Percentiles rank a stretch among this genome's conserved stretches.
These are phyloP conservation scores for Drosophila nikananu DNA, from an alignment of 1,140 invertebrate species.

Conservation along the genomic window DNA sequence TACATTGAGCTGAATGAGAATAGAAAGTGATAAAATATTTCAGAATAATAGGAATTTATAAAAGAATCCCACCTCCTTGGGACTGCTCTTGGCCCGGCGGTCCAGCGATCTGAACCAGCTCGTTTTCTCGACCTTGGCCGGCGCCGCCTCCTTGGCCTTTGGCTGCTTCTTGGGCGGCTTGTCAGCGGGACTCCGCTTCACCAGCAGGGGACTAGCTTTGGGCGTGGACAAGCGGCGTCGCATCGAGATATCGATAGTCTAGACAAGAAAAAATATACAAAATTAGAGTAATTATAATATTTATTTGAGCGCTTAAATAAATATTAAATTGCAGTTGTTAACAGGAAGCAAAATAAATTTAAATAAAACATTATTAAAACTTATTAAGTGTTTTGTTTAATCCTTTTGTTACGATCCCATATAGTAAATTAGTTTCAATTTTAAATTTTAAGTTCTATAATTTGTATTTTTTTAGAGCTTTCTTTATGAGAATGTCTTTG, in stretches of 20 bases:
- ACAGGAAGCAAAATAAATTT: no score
- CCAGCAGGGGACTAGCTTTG: slow-evolving; percentile 88
- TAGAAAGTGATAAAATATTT: no score
- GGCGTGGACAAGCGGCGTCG: slow-evolving; percentile 90
- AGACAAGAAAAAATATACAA: background rate
- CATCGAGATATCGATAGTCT: slow-evolving; percentile 86
- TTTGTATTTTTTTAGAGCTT: background rate
- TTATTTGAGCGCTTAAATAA: no score
- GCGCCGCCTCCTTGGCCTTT: slow-evolving; percentile 48
- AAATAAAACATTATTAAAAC: no score
- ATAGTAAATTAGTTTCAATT: no score
- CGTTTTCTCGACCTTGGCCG: slow-evolving; percentile 73
- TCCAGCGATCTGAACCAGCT: slow-evolving; percentile 90
- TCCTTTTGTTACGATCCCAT: no score
- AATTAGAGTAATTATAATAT: no score
- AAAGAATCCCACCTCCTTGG: slow-evolving; percentile 58
- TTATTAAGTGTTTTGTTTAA: no score
- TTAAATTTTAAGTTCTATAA: background rate
- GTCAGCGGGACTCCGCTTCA: slow-evolving; percentile 77
- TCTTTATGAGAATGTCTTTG: rapidly evolving
- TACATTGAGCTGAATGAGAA: slow-evolving; percentile 47
- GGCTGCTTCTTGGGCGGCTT: slow-evolving; percentile 70
- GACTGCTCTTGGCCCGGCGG: slow-evolving; percentile 86
- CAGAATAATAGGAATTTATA: background rate
- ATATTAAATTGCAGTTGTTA: no score